Evolutionary conservation across 1,140 invertebrate species (phyloP), one percentile per base, ranked within the genome.

Genomic region (Euborellia annulipes): DNA sequence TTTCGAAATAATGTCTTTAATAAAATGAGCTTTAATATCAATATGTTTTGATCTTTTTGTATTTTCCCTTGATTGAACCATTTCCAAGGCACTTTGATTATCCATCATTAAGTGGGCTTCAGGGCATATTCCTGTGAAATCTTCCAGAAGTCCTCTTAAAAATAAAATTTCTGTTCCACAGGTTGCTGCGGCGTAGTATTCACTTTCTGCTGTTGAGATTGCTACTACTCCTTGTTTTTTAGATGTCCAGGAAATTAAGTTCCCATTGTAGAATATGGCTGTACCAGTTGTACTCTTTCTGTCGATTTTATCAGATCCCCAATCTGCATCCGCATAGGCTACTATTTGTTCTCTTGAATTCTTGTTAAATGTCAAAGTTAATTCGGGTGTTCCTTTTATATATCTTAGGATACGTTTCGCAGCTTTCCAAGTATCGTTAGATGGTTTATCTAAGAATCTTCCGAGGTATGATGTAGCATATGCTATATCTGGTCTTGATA

Each of bases 401-500:
- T 68, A 67, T 23, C 54, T 23, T 8, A 66, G 51, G 4, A 67
- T 52, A 30, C 58, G 48, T 45, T 65, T 65, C 0, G 55, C 58
- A 20, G 57, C 55, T 43, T 47, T 42, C 51, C 60, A 65, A 49
- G 62, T 58, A 13, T 17, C 22, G 45, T 36, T 39, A 23, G 45
- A 50, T 20, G 45, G 53, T 23, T 52, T 52, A 36, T 52, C 51
- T 11, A 55, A 50, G 50, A 54, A 64, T 43, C 58, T 51, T 17
- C 56, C 56, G 6, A 56, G 41, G 11, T 55, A 45, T 46, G 56
- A 60, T 0, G 69, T 61, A 23, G 62, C 52, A 54, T 55, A 69
- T 2, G 62, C 46, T 32, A 70, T 63, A 54, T 70, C 66, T 34
- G 66, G 66, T 43, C 68, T 52, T 3, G 64, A 66, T 2, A 53